These are phyloP conservation scores for Linhomoeus sp. DNA, from an alignment of 2,888 invertebrate species.

Conservation along the genomic window DNA sequence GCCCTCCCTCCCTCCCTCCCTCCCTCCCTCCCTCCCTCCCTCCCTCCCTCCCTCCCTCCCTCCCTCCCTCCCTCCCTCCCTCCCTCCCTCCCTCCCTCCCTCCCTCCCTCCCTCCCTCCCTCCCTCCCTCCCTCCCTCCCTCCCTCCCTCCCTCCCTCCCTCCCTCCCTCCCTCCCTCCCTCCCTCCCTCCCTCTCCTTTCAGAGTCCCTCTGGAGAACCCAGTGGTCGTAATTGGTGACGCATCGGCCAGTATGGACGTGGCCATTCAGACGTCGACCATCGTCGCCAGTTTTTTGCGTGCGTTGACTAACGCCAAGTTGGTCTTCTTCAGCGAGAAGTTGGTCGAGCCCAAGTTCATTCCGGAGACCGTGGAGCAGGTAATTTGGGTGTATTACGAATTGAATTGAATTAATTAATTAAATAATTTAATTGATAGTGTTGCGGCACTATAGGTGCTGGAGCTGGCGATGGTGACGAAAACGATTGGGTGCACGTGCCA, in stretches of 20 bases:
- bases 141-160: too few relatives aligned
- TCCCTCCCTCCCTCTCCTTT: not conserved
- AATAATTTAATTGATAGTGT: not conserved
- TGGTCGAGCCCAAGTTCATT: conserved; percentile 18
- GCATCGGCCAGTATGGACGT: conserved; percentile 29
- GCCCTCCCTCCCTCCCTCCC: not conserved
- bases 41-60: too few relatives aligned
- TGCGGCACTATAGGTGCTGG: conserved; percentile 17
- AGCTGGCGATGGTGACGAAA: conserved; percentile 22
- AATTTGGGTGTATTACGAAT: not conserved
- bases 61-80: too few relatives aligned
- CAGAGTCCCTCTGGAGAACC: conserved; percentile 25
- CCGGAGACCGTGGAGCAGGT: conserved; percentile 27
- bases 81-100: too few relatives aligned
- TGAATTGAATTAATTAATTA: not conserved
- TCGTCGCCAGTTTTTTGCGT: conserved; percentile 28
- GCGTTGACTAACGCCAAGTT: conserved; percentile 27
- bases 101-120: too few relatives aligned
- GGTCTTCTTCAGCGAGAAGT: conserved; percentile 27
- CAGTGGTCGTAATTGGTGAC: conserved; percentile 30
- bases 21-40: not conserved
- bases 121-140: too few relatives aligned
- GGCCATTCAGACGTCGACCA: conserved; percentile 29
- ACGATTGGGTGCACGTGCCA: conserved; percentile 25
- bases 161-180: too few relatives aligned